A percentile compares a stretch with the other conserved stretches of the same genome.
Conservation (phyloP, 2,113 vertebrate species). For the Carettochelys insculpta region DNA sequence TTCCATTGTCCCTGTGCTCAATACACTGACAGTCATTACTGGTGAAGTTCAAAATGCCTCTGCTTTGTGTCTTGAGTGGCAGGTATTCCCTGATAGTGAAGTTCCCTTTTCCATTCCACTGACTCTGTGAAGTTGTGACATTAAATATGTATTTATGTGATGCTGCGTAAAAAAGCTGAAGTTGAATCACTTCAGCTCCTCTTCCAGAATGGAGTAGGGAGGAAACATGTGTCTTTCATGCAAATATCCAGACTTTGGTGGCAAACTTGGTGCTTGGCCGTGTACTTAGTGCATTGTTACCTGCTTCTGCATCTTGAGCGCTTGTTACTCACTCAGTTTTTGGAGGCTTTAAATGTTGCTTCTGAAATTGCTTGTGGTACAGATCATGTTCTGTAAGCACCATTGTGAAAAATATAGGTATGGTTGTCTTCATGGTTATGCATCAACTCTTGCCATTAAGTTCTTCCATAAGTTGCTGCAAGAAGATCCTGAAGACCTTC, state of each 20-base stretch:
- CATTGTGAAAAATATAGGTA: accelerated
- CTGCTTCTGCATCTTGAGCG: accelerated
- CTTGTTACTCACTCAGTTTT: accelerated
- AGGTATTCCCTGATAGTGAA: accelerated
- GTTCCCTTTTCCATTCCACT: not conserved
- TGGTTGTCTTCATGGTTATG: accelerated
- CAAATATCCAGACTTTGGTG: accelerated
- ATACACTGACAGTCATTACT: not conserved
- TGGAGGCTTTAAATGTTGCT: accelerated
- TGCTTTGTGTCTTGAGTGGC: accelerated
- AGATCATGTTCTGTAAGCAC: accelerated
- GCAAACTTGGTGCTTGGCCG: not conserved
- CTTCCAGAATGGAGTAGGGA: not conserved
- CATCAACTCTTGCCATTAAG: accelerated
- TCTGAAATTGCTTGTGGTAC: not conserved
- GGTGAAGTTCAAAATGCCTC: accelerated
- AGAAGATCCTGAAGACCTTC: not conserved
- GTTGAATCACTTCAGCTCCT: not conserved
- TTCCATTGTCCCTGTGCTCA: not conserved
- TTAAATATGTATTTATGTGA: not conserved
- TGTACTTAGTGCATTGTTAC: not conserved
- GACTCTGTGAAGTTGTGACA: not conserved
- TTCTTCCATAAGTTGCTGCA: not conserved
- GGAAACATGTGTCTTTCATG: not conserved
- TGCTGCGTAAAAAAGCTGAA: not conserved